Percentiles rank a stretch among this genome's conserved stretches.
phyloP scores from a whole-genome alignment of 2,797 vertebrate genomes.

The Falco berigora region DNA sequence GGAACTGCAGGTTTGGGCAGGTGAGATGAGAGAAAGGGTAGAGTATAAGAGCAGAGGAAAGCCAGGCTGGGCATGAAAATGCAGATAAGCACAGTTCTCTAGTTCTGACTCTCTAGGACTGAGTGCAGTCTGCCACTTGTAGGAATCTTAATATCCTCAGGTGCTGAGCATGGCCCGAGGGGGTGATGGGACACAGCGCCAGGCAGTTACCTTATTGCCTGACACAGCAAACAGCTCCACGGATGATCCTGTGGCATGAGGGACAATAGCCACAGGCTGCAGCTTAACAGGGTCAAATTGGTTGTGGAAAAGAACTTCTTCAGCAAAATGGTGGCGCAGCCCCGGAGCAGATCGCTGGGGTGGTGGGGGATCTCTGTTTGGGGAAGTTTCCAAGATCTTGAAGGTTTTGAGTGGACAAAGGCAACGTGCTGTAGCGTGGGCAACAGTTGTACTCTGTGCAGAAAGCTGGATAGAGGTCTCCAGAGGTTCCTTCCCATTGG shows the following conservation, averaged over 20 bases:
- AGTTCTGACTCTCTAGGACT: background rate
- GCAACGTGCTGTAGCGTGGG: background rate
- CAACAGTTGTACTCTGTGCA: background rate
- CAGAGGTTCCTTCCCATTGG: background rate
- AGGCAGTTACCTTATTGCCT: background rate
- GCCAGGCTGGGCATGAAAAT: background rate
- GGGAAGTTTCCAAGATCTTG: background rate
- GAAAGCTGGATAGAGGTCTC: background rate
- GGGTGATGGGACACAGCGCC: background rate
- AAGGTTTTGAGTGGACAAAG: background rate
- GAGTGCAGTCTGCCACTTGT: background rate
- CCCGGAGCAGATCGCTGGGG: background rate
- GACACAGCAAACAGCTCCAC: background rate
- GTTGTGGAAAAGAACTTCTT: background rate
- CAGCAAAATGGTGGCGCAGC: background rate
- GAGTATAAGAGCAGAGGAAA: background rate
- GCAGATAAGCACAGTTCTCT: background rate
- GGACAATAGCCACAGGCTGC: background rate
- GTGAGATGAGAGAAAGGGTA: background rate
- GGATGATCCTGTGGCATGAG: background rate
- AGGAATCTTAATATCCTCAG: background rate
- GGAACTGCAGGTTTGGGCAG: background rate
- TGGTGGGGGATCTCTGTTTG: background rate
- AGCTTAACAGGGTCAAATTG: background rate
- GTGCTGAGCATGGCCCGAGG: background rate